Evolutionary conservation across 92 coral and sea anemone genomes (phyloP).

Genomic region (Actinostola sp.): DNA sequence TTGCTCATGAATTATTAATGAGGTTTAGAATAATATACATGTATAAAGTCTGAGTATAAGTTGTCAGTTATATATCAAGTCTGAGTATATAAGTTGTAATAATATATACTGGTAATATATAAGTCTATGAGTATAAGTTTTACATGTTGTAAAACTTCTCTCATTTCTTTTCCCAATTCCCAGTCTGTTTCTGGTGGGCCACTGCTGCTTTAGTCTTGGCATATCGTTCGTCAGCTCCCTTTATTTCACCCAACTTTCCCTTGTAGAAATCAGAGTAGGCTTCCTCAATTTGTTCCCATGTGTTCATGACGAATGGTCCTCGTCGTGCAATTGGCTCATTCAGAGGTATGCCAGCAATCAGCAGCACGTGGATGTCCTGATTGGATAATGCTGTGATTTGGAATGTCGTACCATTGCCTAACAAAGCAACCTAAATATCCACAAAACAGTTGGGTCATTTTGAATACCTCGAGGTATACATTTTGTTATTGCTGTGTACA

Average conservation of each 20-base stretch:
- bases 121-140: too few species aligned
- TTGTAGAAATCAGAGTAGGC: slow-evolving; percentile 71
- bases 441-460: too few species aligned
- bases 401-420: slow-evolving; percentile 71
- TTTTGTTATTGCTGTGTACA: too few species aligned
- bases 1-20: too few species aligned
- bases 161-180: slow-evolving; percentile 60
- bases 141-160: not conserved
- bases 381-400: slow-evolving; percentile 68
- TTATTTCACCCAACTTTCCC: slow-evolving; percentile 89
- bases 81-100: too few species aligned
- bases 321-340: slow-evolving; percentile 85
- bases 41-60: too few species aligned
- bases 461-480: too few species aligned
- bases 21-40: too few species aligned
- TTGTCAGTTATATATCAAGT: too few species aligned
- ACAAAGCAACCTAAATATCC: slow-evolving; percentile 72
- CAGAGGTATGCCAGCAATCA: slow-evolving; percentile 94
- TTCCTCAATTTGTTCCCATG: slow-evolving; percentile 86
- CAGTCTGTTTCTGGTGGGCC: slow-evolving; percentile 69
- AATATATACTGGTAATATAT: too few species aligned
- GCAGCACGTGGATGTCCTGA: slow-evolving; percentile 81
- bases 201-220: slow-evolving; percentile 88
- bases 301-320: slow-evolving; percentile 99
- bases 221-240: slow-evolving; percentile 88